A percentile compares a stretch with the other conserved stretches of the same genome.
These are phyloP conservation scores for Peromyscus eremicus DNA, from an alignment of 2,797 vertebrate genomes.

Conservation along the genomic window DNA sequence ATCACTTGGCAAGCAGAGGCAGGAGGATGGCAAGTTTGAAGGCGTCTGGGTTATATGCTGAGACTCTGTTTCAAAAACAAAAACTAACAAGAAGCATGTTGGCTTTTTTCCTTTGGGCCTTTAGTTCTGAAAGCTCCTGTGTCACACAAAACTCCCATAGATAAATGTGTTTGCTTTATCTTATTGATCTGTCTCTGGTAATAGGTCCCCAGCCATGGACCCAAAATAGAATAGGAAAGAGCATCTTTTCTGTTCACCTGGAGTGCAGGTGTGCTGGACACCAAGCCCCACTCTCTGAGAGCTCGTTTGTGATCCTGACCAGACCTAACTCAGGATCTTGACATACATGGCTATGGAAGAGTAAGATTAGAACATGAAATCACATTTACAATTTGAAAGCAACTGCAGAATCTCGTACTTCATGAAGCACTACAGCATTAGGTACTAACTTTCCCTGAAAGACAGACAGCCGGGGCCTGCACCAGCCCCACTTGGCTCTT, in stretches of 20 bases:
- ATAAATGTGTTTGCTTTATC: background rate
- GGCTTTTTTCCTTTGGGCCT: background rate
- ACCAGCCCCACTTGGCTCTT: background rate
- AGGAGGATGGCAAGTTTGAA: background rate
- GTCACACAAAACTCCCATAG: background rate
- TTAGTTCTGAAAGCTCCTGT: background rate
- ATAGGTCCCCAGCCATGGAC: background rate
- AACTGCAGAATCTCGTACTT: background rate
- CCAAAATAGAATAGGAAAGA: background rate
- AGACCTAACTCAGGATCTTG: background rate
- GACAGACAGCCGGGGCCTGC: background rate
- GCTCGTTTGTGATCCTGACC: background rate
- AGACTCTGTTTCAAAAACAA: background rate
- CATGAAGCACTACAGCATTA: background rate
- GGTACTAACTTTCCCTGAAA: background rate
- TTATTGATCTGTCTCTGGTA: background rate
- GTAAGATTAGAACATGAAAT: background rate
- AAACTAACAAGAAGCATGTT: background rate
- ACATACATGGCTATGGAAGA: background rate
- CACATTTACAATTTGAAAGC: slow-evolving; percentile 2
- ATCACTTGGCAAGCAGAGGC: background rate
- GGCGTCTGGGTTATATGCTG: background rate
- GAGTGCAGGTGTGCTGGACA: background rate
- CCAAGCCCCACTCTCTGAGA: background rate
- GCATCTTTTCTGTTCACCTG: background rate